phyloP scores from a whole-genome alignment of 1,140 invertebrate genomes.

The Hypothenemus hampei region DNA sequence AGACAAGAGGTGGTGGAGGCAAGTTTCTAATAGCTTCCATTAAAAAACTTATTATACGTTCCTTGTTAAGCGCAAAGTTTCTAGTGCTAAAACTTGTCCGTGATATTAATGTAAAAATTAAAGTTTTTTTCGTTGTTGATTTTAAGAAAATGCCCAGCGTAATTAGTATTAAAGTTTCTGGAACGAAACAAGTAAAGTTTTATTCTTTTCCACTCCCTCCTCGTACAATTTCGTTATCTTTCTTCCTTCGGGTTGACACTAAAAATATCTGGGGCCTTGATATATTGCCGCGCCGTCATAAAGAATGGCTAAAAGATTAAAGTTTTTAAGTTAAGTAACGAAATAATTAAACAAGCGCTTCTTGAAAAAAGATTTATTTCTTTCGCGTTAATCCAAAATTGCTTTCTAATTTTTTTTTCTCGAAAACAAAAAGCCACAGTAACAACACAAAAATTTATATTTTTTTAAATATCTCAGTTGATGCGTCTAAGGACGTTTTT shows the following conservation, averaged over 20 bases:
- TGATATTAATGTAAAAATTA: constrained; percentile 16
- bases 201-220: constrained; percentile 7
- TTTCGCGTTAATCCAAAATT: too few species aligned
- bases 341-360: too few species aligned
- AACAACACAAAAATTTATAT: too few species aligned
- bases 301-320: background rate
- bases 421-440: too few species aligned
- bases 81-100: constrained; percentile 1
- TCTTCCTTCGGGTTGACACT: constrained; percentile 6
- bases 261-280: constrained; percentile 15
- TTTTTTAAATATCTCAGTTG: too few species aligned
- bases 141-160: constrained; percentile 3
- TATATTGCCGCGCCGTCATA: constrained; percentile 10
- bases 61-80: constrained; percentile 1
- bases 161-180: constrained; percentile 22
- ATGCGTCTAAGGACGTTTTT: too few species aligned
- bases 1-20: too few species aligned
- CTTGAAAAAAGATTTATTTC: too few species aligned
- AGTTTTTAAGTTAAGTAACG: constrained; percentile 16
- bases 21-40: background rate
- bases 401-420: too few species aligned
- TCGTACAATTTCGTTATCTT: constrained; percentile 17
- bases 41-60: constrained; percentile 16
- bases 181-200: constrained; percentile 22
- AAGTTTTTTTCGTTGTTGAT: constrained; percentile 10